phyloP scores from a whole-genome alignment of 2,797 vertebrate genomes.

The Malacoctenus gilli region DNA sequence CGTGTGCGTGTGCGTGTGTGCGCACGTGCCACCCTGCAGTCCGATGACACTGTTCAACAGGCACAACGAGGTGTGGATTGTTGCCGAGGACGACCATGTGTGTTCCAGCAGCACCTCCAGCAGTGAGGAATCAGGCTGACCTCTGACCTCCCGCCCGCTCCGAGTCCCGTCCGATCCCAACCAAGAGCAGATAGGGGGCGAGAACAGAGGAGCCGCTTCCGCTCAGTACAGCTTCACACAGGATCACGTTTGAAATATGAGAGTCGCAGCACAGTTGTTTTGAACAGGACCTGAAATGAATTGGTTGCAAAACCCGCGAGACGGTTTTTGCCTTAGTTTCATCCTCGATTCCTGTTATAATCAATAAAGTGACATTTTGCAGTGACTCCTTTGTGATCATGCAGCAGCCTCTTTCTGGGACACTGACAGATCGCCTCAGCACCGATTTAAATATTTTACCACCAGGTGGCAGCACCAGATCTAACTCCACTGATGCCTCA shows the following conservation, averaged over 20 bases:
- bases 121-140: constrained; percentile 18
- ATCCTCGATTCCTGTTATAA: constrained; percentile 1
- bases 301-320: too few species aligned
- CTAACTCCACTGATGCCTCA: too few species aligned
- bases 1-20: too few species aligned
- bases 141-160: not conserved
- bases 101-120: constrained; percentile 59
- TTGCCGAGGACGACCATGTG: constrained; percentile 47
- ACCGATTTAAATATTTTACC: too few species aligned
- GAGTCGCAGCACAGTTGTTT: constrained; percentile 1
- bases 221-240: not conserved
- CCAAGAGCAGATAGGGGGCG: not conserved
- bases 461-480: too few species aligned
- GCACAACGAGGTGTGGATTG: constrained; percentile 81
- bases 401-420: not conserved
- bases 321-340: too few species aligned
- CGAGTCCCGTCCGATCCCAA: not conserved
- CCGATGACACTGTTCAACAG: constrained; percentile 70
- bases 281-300: not conserved
- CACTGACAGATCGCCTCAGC: too few species aligned
- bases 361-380: constrained; percentile 58
- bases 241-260: not conserved
- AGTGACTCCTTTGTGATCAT: not conserved
- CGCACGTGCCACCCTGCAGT: constrained; percentile 62
- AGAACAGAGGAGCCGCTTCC: not conserved